phyloP scores from a whole-genome alignment of 2,113 vertebrate genomes.

The Manacus vitellinus region DNA sequence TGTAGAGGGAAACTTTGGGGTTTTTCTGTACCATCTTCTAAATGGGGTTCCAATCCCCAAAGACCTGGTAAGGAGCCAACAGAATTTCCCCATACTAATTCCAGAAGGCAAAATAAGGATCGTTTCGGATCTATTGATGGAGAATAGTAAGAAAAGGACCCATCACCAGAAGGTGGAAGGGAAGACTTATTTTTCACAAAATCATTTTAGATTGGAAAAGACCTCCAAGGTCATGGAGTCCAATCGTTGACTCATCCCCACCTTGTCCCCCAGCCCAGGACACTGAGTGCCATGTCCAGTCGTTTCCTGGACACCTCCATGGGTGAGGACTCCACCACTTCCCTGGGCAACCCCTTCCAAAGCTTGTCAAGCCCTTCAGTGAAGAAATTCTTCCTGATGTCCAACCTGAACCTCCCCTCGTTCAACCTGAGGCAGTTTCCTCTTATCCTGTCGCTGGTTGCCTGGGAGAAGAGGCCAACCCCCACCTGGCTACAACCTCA shows the following conservation, averaged over 20 bases:
- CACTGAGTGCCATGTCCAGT: not conserved
- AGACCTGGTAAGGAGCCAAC: not conserved
- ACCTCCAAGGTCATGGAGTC: not conserved
- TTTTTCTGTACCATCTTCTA: not conserved
- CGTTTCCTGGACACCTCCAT: not conserved
- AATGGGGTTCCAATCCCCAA: not conserved
- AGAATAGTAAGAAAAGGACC: not conserved
- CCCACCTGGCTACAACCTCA: not conserved
- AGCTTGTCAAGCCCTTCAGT: not conserved
- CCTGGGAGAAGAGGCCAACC: not conserved
- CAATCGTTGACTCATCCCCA: not conserved
- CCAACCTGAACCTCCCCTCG: not conserved
- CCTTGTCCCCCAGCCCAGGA: accelerated
- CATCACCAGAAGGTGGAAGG: not conserved
- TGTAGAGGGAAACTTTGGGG: not conserved
- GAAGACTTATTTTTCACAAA: not conserved
- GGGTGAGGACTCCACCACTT: not conserved
- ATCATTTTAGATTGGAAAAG: not conserved
- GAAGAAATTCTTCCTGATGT: not conserved
- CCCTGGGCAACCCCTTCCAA: not conserved
- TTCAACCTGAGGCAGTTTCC: not conserved
- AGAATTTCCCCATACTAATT: not conserved
- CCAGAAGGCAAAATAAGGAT: not conserved
- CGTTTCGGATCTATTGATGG: not conserved
- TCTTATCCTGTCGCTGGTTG: not conserved